These are phyloP conservation scores for Leptinotarsa defecta DNA, from an alignment of 1,140 invertebrate species.

Conservation along the genomic window DNA sequence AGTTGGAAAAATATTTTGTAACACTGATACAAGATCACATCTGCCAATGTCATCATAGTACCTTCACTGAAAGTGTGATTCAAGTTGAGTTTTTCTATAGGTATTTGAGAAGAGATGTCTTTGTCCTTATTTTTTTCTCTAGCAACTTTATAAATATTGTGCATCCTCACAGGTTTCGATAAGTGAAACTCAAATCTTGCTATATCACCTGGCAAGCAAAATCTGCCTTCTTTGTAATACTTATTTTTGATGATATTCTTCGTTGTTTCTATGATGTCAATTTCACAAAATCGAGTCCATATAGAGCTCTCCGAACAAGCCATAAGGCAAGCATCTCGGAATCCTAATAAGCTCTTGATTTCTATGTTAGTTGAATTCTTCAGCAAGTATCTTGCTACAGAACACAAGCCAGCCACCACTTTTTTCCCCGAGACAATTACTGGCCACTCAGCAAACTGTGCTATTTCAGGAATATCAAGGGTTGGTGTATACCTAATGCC, in stretches of 20 bases:
- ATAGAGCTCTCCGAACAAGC: constrained; percentile 83
- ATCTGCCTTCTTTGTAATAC: constrained; percentile 31
- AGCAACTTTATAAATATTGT: constrained; percentile 83
- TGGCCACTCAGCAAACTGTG: constrained; percentile 63
- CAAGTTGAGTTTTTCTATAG: constrained; percentile 62
- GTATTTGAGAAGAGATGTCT: constrained; percentile 57
- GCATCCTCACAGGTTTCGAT: constrained; percentile 79
- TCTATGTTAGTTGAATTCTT: constrained; percentile 55
- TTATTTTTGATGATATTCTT: constrained; percentile 49
- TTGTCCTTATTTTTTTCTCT: constrained; percentile 61
- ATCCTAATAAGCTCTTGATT: constrained; percentile 69
- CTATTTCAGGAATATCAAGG: constrained; percentile 40
- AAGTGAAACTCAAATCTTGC: constrained; percentile 84
- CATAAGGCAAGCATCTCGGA: constrained; percentile 75
- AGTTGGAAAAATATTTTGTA: constrained; percentile 68
- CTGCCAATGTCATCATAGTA: constrained; percentile 79
- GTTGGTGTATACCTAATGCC: constrained; percentile 28
- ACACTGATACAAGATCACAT: constrained; percentile 79
- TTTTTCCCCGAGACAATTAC: constrained; percentile 63
- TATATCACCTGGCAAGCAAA: constrained; percentile 65
- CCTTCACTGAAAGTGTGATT: constrained; percentile 84
- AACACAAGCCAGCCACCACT: constrained; percentile 66
- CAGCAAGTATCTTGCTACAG: constrained; percentile 69
- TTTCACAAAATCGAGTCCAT: constrained; percentile 93
- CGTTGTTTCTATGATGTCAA: constrained; percentile 71